Percentiles rank a stretch among this genome's conserved stretches.
phyloP scores from a whole-genome alignment of 2,888 invertebrate genomes.

The Coenonympha glycerion region DNA sequence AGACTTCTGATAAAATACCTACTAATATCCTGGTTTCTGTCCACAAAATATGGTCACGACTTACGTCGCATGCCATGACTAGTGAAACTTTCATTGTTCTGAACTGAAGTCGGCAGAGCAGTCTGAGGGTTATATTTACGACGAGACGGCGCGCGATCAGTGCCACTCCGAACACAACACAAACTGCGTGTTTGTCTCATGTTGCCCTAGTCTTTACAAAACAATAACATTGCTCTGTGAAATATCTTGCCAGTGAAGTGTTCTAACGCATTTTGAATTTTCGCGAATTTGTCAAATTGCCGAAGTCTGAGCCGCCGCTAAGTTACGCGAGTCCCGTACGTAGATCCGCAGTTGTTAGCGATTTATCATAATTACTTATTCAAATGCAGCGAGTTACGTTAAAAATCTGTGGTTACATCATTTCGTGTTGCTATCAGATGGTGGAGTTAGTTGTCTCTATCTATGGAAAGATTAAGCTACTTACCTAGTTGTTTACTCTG shows the following conservation, averaged over 20 bases:
- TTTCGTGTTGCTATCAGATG: no score
- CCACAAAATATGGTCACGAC: neutral
- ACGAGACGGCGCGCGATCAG: conserved; percentile 47
- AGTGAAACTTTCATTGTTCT: conserved; percentile 38
- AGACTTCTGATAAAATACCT: no score
- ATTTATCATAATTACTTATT: neutral
- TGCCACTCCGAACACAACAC: conserved; percentile 45
- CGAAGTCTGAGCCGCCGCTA: no score
- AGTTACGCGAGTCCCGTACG: neutral
- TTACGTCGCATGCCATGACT: neutral
- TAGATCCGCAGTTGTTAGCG: neutral
- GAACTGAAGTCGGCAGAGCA: conserved; percentile 54
- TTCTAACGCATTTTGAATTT: no score
- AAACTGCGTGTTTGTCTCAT: conserved; percentile 55
- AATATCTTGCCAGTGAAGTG: no score
- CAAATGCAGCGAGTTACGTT: no score
- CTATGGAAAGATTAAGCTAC: no score
- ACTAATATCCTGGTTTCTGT: no score
- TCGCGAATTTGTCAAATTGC: no score
- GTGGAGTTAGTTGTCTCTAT: no score
- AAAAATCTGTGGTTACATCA: no score
- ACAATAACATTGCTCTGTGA: neutral
- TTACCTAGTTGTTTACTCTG: no score
- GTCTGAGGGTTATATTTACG: conserved; percentile 44
- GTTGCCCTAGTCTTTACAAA: neutral